A percentile compares a stretch with the other conserved stretches of the same genome.
Evolutionary conservation across 2,113 vertebrate genomes (phyloP).

Genomic region (Corydoras sp.): DNA sequence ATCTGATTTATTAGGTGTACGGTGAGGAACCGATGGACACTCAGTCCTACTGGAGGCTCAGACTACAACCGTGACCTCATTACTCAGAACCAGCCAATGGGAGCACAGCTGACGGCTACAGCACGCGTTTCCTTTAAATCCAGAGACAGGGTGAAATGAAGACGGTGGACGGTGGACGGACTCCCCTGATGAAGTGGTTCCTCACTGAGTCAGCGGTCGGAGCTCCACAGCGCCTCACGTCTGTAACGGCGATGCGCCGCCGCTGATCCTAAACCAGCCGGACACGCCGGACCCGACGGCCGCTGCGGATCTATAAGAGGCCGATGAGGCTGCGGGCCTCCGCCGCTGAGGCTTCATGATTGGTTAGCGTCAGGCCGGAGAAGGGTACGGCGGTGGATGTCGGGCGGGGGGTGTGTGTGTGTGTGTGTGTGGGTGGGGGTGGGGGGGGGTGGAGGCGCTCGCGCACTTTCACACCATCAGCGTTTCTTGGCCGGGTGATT

Average conservation of each 20-base stretch:
- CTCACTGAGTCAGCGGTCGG: no score
- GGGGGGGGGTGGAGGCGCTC: constrained; percentile 6
- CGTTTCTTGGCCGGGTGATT: constrained; percentile 24
- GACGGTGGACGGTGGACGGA: no score
- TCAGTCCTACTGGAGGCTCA: no score
- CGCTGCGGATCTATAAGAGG: neutral
- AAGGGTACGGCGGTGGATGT: neutral
- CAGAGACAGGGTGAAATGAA: no score
- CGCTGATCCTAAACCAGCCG: neutral
- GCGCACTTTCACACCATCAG: constrained; percentile 27
- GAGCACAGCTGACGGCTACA: no score
- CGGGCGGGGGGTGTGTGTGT: neutral
- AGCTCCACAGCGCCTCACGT: neutral
- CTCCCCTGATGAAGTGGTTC: no score
- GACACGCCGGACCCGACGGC: neutral
- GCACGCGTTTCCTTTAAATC: no score
- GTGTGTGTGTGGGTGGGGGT: neutral
- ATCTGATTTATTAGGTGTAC: no score
- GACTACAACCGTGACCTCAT: no score
- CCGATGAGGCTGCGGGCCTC: neutral
- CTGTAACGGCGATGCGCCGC: neutral
- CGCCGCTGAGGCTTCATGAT: constrained; percentile 3
- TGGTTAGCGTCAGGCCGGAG: neutral
- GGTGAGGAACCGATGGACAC: no score
- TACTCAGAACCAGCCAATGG: no score